Percentiles rank a stretch among this genome's conserved stretches.
phyloP scores from a whole-genome alignment of 2,888 invertebrate species.

The Apotomis turbidana region DNA sequence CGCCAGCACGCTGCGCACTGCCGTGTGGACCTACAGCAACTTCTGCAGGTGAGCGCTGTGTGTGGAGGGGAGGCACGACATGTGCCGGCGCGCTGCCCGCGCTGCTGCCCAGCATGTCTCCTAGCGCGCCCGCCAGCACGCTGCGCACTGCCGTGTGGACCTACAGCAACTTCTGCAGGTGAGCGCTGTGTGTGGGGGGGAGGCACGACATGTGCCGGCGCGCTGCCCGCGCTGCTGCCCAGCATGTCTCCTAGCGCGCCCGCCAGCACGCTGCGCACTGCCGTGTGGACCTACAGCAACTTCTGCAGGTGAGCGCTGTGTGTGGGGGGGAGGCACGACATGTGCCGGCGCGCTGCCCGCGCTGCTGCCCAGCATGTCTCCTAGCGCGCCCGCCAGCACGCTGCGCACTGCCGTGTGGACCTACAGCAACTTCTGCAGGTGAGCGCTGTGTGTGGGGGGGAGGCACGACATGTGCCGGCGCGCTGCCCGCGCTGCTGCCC shows the following conservation, averaged over 20 bases:
- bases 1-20: conserved; percentile 90
- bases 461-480: no score
- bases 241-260: conserved; percentile 77
- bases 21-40: conserved; percentile 97
- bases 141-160: neutral
- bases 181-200: conserved; percentile 91
- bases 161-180: conserved; percentile 85
- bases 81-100: conserved; percentile 87
- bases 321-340: no score
- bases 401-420: no score
- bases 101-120: neutral
- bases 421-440: no score
- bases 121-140: neutral
- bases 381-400: no score
- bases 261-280: conserved; percentile 89
- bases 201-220: conserved; percentile 84
- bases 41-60: conserved; percentile 85
- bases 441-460: no score
- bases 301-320: conserved; percentile 86
- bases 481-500: no score
- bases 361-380: no score
- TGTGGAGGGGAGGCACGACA: no score
- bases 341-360: no score
- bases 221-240: conserved; percentile 88
- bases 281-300: conserved; percentile 97